phyloP scores from a whole-genome alignment of 2,113 vertebrate species.

The Prietella phreatophila region DNA sequence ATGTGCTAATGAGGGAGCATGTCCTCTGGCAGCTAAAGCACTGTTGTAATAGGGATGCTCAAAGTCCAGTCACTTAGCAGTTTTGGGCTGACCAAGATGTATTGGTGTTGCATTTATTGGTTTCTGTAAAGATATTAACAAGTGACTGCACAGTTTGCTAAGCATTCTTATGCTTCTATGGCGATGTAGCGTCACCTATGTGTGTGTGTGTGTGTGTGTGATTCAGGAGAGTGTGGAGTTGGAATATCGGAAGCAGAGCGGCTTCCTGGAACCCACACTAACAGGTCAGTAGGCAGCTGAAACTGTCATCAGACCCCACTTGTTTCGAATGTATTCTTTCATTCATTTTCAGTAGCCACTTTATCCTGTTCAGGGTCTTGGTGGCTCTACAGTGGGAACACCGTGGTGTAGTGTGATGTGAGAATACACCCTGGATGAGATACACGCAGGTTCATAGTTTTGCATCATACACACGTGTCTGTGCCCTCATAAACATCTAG shows the following conservation, averaged over 20 bases:
- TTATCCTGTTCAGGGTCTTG: background rate
- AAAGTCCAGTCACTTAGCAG: constrained; percentile 16
- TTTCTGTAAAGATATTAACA: background rate
- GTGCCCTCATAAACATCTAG: background rate
- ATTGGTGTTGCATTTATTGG: background rate
- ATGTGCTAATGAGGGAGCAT: constrained; percentile 15
- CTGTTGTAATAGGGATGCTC: constrained; percentile 28
- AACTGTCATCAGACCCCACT: background rate
- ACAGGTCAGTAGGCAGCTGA: constrained; percentile 43
- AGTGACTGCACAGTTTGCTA: background rate
- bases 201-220: constrained; percentile 24
- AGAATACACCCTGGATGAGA: background rate
- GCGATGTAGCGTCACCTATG: background rate
- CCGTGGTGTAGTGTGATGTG: background rate
- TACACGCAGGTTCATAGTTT: background rate
- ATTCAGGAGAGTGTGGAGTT: constrained; percentile 51
- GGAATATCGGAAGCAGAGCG: constrained; percentile 2
- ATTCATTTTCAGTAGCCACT: background rate
- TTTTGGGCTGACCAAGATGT: background rate
- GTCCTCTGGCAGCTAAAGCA: constrained; percentile 9
- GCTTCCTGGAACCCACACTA: constrained; percentile 46
- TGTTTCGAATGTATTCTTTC: background rate
- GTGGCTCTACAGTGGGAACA: background rate
- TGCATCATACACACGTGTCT: background rate
- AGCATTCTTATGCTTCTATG: background rate